These are phyloP conservation scores for Stegostoma tigrinum DNA, from an alignment of 2,113 vertebrate genomes.

Conservation along the genomic window DNA sequence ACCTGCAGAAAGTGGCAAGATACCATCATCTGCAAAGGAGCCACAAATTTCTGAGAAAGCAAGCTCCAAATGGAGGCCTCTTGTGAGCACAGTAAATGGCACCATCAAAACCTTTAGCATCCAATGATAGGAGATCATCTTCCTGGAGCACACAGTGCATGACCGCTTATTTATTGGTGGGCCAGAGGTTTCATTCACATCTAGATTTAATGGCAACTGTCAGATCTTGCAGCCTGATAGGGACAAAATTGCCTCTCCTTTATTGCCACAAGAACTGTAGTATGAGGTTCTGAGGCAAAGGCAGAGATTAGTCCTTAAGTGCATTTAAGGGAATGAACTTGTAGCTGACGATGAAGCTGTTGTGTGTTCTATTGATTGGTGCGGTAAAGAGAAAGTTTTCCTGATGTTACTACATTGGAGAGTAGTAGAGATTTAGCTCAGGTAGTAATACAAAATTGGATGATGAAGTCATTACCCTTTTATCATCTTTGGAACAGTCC, in stretches of 20 bases:
- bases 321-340: background rate
- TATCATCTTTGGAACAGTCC: too few relatives aligned
- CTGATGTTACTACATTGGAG: background rate
- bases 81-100: background rate
- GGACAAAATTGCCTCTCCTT: background rate
- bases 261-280: background rate
- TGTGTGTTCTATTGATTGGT: background rate
- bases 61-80: background rate
- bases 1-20: background rate
- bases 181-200: background rate
- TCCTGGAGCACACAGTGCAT: background rate
- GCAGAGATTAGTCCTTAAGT: background rate
- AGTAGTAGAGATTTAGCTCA: background rate
- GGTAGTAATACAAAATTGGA: background rate
- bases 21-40: background rate
- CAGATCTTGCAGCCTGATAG: background rate
- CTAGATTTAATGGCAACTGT: background rate
- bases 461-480: background rate
- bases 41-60: background rate
- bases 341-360: background rate
- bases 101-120: background rate
- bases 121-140: background rate
- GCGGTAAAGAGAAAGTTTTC: background rate
- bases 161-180: background rate
- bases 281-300: background rate